Evolutionary conservation across 2,113 vertebrate species (phyloP), one percentile per base, ranked within the genome.

Genomic region (Lycocorax pyrrhopterus): DNA sequence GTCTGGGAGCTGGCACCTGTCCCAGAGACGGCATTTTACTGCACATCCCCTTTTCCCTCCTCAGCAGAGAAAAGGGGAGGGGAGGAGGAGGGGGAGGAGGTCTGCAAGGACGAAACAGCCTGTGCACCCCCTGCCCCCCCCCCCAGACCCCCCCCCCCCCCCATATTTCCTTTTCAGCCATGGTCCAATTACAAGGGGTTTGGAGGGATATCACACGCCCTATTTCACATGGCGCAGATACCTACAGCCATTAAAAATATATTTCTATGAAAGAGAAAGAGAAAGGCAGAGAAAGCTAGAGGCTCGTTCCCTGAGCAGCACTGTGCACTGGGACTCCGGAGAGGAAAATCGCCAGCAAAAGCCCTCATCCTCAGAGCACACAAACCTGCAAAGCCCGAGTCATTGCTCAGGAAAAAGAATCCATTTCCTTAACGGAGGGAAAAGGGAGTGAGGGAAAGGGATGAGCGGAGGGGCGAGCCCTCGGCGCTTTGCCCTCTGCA

Each of bases 1-100:
- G 98, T 98, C 96, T 96, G 96, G 94, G 95, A 97, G 96, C 97
- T 98, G 98, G 98, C 98, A 98, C 97, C 98, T 98, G 98, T 98
- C 98, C 98, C 98, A 98, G 98, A 93, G 87, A 97, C 95, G 96
- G 96, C 96, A 98, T 96, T 98, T 97, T 94, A 83, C 92, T 93
- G 98, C 96, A 97, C 97, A 96, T 96, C 97, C 94, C 92, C 97
- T 97, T 96, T 96, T 97, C 97, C 96, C 96, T 97, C 95, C 96
- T 97, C 97, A 69, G 39, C 80, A 59, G 74, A 95, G 96, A 97
- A 94, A 95, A 88, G 39, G 39, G 5, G 39, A 5, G 95, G 44
- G 93, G 93, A 94, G 96, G 85, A 92, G 78, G 82, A 55, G 87
- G 93, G 95, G 89, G 93, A 82, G 82, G 30, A 80, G 71, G 92